These are phyloP conservation scores for Ethmia dodecea DNA, from an alignment of 2,888 invertebrate genomes.

Conservation along the genomic window DNA sequence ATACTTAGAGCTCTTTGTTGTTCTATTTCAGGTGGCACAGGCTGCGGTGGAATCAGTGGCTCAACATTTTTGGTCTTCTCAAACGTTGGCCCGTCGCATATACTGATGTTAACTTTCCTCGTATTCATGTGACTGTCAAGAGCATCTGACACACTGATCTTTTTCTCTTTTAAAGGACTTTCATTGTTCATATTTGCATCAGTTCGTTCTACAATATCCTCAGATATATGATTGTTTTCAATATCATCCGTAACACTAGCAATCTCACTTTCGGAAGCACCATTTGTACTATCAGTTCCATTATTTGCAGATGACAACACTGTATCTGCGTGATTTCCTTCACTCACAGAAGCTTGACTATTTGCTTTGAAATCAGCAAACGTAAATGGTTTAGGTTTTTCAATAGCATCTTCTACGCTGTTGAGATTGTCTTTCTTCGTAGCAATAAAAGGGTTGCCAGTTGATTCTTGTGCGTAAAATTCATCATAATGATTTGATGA, in stretches of 20 bases:
- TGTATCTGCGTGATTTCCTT: constrained; percentile 27
- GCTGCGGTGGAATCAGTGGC: constrained; percentile 80
- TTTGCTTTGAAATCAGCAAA: constrained; percentile 77
- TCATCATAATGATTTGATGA: constrained; percentile 59
- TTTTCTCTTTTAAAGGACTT: constrained; percentile 45
- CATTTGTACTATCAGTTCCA: constrained; percentile 15
- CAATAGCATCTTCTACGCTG: constrained; percentile 18
- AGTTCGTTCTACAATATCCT: constrained; percentile 1
- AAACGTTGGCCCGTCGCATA: constrained; percentile 50
- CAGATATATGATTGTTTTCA: background rate
- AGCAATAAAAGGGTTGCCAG: constrained; percentile 22
- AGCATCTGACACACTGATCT: constrained; percentile 41
- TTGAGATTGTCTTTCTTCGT: constrained; percentile 15
- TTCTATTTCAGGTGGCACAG: constrained; percentile 89
- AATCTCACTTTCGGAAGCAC: constrained; percentile 16
- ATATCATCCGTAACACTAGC: constrained; percentile 11
- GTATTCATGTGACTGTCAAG: constrained; percentile 41
- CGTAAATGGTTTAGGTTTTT: constrained; percentile 69
- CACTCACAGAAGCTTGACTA: constrained; percentile 31
- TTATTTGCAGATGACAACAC: constrained; percentile 12
- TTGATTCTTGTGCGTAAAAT: constrained; percentile 42
- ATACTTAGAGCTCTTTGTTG: constrained; percentile 89
- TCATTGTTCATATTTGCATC: constrained; percentile 19
- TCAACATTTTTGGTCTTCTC: constrained; percentile 53
- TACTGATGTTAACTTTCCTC: constrained; percentile 59